Conservation (phyloP, 2,797 vertebrate genomes). For the Calcarius lapponicus region DNA sequence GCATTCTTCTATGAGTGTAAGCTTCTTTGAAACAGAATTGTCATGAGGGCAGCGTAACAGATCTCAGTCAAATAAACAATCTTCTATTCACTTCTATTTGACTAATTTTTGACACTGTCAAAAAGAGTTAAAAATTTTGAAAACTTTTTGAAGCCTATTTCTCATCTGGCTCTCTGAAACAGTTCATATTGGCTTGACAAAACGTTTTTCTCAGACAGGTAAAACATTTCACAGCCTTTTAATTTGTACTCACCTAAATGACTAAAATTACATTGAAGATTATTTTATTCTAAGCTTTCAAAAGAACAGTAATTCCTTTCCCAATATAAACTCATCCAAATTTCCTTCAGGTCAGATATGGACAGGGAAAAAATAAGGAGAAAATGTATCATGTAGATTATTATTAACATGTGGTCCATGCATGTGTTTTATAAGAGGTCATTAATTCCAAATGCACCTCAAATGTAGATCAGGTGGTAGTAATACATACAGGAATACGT, state of each 20-base stretch:
- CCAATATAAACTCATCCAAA: neutral
- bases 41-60: neutral
- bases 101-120: neutral
- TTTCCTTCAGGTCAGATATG: neutral
- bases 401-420: neutral
- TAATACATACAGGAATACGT: neutral
- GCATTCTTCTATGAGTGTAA: neutral
- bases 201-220: neutral
- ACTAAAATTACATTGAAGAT: neutral
- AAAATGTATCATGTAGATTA: neutral
- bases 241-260: neutral
- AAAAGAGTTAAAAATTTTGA: neutral
- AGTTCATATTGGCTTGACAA: neutral
- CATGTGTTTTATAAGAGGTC: neutral
- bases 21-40: neutral
- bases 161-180: neutral
- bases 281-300: neutral
- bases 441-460: neutral
- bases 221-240: neutral
- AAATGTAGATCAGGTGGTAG: neutral
- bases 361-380: neutral
- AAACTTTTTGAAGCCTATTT: neutral
- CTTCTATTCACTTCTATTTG: neutral
- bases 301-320: neutral
- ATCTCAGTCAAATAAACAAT: neutral